These are phyloP conservation scores for Tetragnatha versicolor DNA, from an alignment of 1,140 invertebrate species.

Conservation along the genomic window DNA sequence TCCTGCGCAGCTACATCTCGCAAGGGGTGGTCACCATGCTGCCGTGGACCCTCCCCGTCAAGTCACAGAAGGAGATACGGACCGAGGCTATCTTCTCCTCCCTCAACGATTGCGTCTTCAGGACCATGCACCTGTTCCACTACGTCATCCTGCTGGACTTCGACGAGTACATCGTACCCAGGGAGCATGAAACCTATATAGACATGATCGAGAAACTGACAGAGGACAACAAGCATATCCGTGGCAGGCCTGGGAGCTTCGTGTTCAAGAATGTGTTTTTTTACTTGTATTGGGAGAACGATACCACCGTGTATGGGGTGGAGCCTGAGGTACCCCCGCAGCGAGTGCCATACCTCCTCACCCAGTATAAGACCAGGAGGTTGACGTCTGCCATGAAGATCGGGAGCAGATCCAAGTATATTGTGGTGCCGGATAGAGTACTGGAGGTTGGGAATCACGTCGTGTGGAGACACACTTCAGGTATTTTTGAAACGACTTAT, in stretches of 20 bases:
- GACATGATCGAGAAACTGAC: conserved; percentile 29
- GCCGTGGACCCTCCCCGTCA: conserved; percentile 84
- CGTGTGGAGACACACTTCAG: conserved; percentile 78
- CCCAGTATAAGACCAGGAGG: conserved; percentile 54
- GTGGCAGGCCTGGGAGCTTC: conserved; percentile 62
- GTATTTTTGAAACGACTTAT: no score
- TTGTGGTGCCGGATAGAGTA: conserved; percentile 80
- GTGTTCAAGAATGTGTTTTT: conserved; percentile 91
- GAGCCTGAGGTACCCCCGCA: conserved; percentile 45
- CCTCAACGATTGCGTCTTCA: conserved; percentile 90
- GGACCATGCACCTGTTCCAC: conserved; percentile 81
- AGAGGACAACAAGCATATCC: conserved; percentile 22
- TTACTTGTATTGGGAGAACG: conserved; percentile 74
- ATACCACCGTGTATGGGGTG: conserved; percentile 34
- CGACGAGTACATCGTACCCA: conserved; percentile 88
- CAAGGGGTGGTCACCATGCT: conserved; percentile 77
- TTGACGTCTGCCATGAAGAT: conserved; percentile 16
- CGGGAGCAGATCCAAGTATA: conserved; percentile 90
- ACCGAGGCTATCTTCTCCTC: conserved; percentile 90
- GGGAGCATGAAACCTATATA: conserved; percentile 29
- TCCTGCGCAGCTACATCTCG: conserved; percentile 76
- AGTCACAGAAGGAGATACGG: conserved; percentile 87
- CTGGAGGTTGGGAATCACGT: conserved; percentile 74
- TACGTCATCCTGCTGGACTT: conserved; percentile 87
- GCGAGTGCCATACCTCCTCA: conserved; percentile 38